phyloP scores from a whole-genome alignment of 2,888 invertebrate genomes.

The Epinotia brunnichana region DNA sequence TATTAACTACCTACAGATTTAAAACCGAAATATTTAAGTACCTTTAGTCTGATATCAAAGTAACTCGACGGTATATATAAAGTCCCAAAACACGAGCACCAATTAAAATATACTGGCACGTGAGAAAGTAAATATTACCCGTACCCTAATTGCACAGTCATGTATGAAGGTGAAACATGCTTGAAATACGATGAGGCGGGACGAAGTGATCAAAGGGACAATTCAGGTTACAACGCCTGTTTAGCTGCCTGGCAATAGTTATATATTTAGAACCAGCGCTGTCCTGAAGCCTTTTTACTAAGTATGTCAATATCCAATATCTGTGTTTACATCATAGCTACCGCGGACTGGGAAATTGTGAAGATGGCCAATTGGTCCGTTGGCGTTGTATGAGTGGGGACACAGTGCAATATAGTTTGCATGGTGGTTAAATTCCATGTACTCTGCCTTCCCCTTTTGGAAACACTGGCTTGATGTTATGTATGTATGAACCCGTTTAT shows the following conservation, averaged over 20 bases:
- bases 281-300: not conserved
- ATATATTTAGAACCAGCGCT: not conserved
- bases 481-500: no score
- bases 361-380: no score
- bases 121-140: conserved; percentile 13
- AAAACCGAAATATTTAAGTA: not conserved
- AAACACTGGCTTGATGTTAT: no score
- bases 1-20: no score
- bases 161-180: conserved; percentile 45
- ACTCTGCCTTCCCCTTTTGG: no score
- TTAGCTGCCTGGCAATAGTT: not conserved
- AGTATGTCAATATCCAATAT: not conserved
- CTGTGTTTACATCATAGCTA: no score
- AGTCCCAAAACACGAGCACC: not conserved
- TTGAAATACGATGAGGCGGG: conserved; percentile 64
- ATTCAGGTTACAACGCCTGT: conserved; percentile 28
- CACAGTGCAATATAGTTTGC: no score
- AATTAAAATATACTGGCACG: conserved; percentile 10
- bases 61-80: not conserved
- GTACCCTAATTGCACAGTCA: conserved; percentile 35
- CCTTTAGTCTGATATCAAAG: not conserved
- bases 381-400: no score
- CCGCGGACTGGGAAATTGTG: no score
- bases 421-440: no score
- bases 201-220: conserved; percentile 57